Percentiles rank a stretch among this genome's conserved stretches.
Conservation (phyloP, 1,140 invertebrate species). For the Brachionus sp. region DNA sequence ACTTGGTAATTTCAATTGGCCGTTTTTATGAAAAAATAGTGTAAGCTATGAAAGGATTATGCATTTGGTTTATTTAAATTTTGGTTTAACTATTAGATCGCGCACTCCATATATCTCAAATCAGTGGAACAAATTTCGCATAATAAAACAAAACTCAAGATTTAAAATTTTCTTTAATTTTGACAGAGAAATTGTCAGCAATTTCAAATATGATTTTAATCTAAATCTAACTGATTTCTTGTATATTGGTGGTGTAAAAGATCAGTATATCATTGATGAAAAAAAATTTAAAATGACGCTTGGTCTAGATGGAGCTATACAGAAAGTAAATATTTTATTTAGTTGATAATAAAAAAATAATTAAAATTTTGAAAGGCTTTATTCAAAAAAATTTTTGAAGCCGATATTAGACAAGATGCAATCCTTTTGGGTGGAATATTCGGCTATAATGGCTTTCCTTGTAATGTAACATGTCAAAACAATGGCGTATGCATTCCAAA, state of each 20-base stretch:
- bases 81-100: background rate
- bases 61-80: background rate
- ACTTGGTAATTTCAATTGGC: background rate
- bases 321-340: background rate
- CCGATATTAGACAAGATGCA: background rate
- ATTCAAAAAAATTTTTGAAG: background rate
- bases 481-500: background rate
- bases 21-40: background rate
- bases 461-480: conserved; percentile 35
- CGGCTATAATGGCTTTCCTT: background rate
- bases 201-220: background rate
- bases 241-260: conserved; percentile 32
- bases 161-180: conserved; percentile 26
- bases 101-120: background rate
- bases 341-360: background rate
- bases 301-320: conserved; percentile 26
- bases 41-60: background rate
- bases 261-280: background rate
- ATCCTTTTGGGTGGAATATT: background rate
- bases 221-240: background rate
- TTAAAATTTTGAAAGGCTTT: background rate
- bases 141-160: conserved; percentile 2
- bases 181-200: background rate
- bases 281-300: background rate
- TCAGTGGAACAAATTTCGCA: conserved; percentile 11